Evolutionary conservation across 2,888 invertebrate genomes (phyloP).

Genomic region (Athalia circularis): DNA sequence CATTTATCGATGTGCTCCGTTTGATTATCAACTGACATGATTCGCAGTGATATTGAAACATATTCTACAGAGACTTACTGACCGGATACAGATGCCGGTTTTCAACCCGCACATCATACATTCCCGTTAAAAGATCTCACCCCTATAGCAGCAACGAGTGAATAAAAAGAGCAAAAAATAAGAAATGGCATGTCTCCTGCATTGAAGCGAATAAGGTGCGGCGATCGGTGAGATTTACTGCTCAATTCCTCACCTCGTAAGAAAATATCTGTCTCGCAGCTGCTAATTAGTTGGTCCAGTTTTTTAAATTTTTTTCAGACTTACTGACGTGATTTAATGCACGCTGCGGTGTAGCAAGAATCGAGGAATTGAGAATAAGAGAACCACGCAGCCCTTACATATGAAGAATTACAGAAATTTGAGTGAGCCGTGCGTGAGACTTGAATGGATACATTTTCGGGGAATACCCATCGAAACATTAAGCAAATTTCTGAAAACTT

Average conservation of each 20-base stretch:
- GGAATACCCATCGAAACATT: too few species aligned
- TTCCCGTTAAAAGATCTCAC: too few species aligned
- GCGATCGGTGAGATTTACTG: constrained; percentile 12
- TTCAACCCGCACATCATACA: not conserved
- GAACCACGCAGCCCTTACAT: too few species aligned
- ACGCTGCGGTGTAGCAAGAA: not conserved
- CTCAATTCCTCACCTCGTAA: not conserved
- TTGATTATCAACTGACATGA: not conserved
- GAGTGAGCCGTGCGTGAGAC: not conserved
- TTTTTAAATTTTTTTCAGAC: not conserved
- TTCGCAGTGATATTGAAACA: not conserved
- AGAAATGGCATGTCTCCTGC: too few species aligned
- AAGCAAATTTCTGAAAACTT: too few species aligned
- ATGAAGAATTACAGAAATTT: not conserved
- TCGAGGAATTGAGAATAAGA: too few species aligned
- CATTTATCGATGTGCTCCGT: not conserved
- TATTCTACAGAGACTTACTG: not conserved
- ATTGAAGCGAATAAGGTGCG: constrained; percentile 1
- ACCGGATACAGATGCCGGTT: not conserved
- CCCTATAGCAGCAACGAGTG: too few species aligned
- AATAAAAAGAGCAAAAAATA: too few species aligned
- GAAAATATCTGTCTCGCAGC: not conserved
- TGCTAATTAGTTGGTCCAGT: constrained; percentile 16
- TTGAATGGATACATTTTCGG: not conserved
- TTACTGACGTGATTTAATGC: not conserved